Conservation (phyloP, 2,797 vertebrate species). For the Allobates femoralis region DNA sequence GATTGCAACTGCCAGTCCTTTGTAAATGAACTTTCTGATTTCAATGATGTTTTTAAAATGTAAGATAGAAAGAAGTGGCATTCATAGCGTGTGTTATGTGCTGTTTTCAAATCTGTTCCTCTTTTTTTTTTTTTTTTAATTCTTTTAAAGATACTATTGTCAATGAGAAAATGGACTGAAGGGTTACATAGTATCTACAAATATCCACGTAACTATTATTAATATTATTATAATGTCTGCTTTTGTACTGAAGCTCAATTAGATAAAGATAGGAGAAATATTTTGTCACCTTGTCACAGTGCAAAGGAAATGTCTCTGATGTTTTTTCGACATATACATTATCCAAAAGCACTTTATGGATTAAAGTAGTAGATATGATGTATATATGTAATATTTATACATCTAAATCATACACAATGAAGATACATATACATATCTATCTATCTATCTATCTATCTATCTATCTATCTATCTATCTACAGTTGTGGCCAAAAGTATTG, state of each 20-base stretch:
- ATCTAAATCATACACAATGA: not conserved
- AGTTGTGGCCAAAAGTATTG: too few species aligned
- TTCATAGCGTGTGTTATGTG: constrained; percentile 95
- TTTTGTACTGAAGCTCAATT: constrained; percentile 86
- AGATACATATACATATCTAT: constrained; percentile 1
- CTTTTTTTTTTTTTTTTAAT: constrained; percentile 72
- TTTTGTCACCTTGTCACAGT: constrained; percentile 96
- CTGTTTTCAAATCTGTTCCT: constrained; percentile 88
- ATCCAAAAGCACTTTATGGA: constrained; percentile 67
- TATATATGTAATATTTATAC: not conserved
- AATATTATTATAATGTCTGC: constrained; percentile 88
- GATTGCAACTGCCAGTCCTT: constrained; percentile 99
- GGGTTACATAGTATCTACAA: constrained; percentile 88
- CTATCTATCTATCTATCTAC: not conserved
- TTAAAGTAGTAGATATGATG: not conserved
- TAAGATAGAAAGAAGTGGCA: constrained; percentile 96
- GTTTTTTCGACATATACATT: constrained; percentile 80
- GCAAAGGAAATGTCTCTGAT: constrained; percentile 83
- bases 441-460: constrained; percentile 12
- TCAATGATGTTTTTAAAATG: constrained; percentile 92
- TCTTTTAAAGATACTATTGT: constrained; percentile 85
- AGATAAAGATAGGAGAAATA: constrained; percentile 92
- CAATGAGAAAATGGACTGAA: constrained; percentile 88
- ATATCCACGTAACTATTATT: constrained; percentile 90
- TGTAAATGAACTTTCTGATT: constrained; percentile 99